Evolutionary conservation across 1,140 invertebrate genomes (phyloP), one percentile per base, ranked within the genome.

Genomic region (Drosophila cardini): DNA sequence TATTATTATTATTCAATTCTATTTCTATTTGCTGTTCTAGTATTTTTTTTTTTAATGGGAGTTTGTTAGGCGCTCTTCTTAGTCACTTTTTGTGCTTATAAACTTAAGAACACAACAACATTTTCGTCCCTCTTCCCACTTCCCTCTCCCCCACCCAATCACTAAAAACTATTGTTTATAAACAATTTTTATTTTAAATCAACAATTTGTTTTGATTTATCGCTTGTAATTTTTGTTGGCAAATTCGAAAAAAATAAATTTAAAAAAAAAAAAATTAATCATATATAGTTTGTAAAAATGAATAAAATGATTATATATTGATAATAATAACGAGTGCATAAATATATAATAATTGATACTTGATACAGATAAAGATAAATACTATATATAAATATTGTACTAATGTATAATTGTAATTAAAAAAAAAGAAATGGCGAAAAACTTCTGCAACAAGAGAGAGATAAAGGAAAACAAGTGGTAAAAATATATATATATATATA

Each of bases 351-450:
- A 42, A 40, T 42, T 26, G 7, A 53, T 61, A 62, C 1, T 13
- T 40, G 36, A 63, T 10, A 43, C 4, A 48, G 9, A n/a, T 53
- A 62, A 15, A 55, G 42, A 67, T 38, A 16, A 11, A 42, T 32
- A 26, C 21, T 26, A 53, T 57, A 71, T 74, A 75, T 87, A 34
- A 45, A 83, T 81, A 84, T 85, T 81, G 62, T 76, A 79, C 78
- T 79, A 89, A 87, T 75, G 75, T 80, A 62, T 80, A 85, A 78
- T 80, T 82, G 79, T 81, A 86, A 89, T 79, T 75, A 76, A 76
- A 74, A 38, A 11, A 46, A 8, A 43, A 21, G 16, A 8, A 43
- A 45, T 18, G 8, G 42, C 57, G 56, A 26, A 61, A 60, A 48
- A 57, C 62, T 64, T 68, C 58, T 72, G 65, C 63, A 79, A 67